Evolutionary conservation across 2,888 invertebrate genomes (phyloP).

Genomic region (Hypomecis atomaria): DNA sequence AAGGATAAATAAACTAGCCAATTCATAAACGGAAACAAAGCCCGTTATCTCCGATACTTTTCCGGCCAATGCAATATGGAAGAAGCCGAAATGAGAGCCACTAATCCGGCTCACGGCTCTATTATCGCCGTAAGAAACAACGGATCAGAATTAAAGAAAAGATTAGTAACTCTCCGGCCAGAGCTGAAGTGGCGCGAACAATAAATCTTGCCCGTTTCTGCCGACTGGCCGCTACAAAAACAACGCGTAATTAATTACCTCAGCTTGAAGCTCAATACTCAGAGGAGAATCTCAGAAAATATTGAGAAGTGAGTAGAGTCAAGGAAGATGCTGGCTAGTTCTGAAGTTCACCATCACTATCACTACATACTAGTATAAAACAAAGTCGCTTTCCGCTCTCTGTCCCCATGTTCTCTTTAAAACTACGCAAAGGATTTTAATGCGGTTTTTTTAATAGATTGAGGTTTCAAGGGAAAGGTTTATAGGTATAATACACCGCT

Average conservation of each 20-base stretch:
- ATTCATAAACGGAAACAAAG: constrained; percentile 3
- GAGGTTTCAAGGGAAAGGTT: no score
- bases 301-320: constrained; percentile 33
- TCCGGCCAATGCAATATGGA: constrained; percentile 62
- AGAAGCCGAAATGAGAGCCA: constrained; percentile 64
- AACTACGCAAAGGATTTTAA: no score
- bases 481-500: no score
- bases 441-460: no score
- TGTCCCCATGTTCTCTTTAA: no score
- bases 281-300: constrained; percentile 25
- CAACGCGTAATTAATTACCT: constrained; percentile 79
- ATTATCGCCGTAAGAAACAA: constrained; percentile 69
- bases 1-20: not conserved
- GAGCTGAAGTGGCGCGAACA: constrained; percentile 64
- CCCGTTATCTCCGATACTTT: constrained; percentile 33
- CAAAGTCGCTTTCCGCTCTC: no score
- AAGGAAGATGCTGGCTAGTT: no score
- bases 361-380: no score
- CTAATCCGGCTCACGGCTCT: constrained; percentile 71
- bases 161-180: constrained; percentile 72
- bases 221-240: constrained; percentile 73
- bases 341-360: no score
- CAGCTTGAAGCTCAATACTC: constrained; percentile 24
- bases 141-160: constrained; percentile 79
- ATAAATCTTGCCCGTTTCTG: constrained; percentile 78